phyloP scores from a whole-genome alignment of 1,140 invertebrate species.

The Musca domestica region DNA sequence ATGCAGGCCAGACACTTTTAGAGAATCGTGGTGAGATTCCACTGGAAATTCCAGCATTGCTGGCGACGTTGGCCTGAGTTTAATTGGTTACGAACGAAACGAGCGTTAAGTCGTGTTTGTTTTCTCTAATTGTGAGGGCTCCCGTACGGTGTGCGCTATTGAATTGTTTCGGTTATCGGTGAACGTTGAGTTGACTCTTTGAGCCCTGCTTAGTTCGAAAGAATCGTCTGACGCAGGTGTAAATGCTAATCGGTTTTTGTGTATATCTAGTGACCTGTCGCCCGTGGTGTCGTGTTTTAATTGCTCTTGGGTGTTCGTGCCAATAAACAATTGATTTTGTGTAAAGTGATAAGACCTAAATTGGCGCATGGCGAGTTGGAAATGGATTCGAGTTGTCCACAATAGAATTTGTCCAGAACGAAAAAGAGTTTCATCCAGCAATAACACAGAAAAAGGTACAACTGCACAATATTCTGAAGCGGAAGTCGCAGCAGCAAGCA shows the following conservation, averaged over 20 bases:
- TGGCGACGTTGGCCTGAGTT: background rate
- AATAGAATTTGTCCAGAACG: too few relatives aligned
- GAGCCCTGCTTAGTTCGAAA: background rate
- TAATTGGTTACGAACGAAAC: slow-evolving; percentile 12
- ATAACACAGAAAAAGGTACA: too few relatives aligned
- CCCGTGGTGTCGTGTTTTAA: background rate
- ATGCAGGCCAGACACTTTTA: too few relatives aligned
- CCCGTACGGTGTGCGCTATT: background rate
- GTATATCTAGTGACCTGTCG: too few relatives aligned
- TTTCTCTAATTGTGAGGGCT: too few relatives aligned
- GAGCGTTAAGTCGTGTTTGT: slow-evolving; percentile 4
- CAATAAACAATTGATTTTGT: background rate
- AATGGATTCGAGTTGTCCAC: too few relatives aligned
- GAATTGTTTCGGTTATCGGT: background rate
- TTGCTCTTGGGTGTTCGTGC: background rate
- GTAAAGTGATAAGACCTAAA: background rate
- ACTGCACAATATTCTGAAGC: too few relatives aligned
- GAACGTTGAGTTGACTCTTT: background rate
- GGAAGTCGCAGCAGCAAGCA: too few relatives aligned
- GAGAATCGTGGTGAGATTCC: too few relatives aligned
- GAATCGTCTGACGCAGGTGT: slow-evolving; percentile 5
- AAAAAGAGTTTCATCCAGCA: too few relatives aligned
- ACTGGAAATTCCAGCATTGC: too few relatives aligned
- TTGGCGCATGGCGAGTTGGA: too few relatives aligned
- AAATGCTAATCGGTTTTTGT: background rate